Evolutionary conservation across 1,140 invertebrate species (phyloP), one percentile per base, ranked within the genome.

Genomic region (Melipona quadrifasciata): DNA sequence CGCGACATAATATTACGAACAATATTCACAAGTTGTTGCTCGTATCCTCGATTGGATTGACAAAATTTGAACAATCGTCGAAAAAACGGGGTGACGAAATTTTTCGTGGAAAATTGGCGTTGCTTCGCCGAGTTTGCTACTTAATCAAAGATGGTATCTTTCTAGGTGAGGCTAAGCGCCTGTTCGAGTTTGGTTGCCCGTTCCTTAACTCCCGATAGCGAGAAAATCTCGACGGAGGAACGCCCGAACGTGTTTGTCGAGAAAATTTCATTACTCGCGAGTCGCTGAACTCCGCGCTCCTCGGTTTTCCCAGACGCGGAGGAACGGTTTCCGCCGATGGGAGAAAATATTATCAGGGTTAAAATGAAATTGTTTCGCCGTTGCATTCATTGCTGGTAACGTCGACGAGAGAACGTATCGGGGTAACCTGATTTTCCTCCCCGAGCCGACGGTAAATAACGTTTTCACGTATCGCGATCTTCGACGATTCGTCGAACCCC

Each of bases 191-290:
- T 5, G 27, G 47, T 12, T 11, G 27, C 64, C 17, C 64, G 31
- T 53, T 78, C 17, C 39, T 39, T n/a, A 58, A 55, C 47, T 51
- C 0, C 55, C 68, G 3, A 10, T 27, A 21, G 14, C 16, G 58
- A 67, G 47, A 51, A 74, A 24, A 82, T 27, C 71, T 67, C 57
- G 61, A 65, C 27, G n/a, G 17, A 67, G 11, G 14, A 21, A 12
- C 1, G 24, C 24, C 34, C 6, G 27, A 47, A 27, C 39, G 34
- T 80, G 70, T 73, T 65, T 74, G 58, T 47, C 19, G 47, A 21
- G 80, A 74, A 81, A 81, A 74, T 64, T 14, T 73, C 47, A 39
- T 65, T 81, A 64, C 57, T 51, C 21, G 5, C 55, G 64, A 75
- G n/a, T 64, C 61, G 21, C 17, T 75, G 71, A 82, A 82, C 51